phyloP scores from a whole-genome alignment of 2,888 invertebrate species.

The Drosophila acutilabella region DNA sequence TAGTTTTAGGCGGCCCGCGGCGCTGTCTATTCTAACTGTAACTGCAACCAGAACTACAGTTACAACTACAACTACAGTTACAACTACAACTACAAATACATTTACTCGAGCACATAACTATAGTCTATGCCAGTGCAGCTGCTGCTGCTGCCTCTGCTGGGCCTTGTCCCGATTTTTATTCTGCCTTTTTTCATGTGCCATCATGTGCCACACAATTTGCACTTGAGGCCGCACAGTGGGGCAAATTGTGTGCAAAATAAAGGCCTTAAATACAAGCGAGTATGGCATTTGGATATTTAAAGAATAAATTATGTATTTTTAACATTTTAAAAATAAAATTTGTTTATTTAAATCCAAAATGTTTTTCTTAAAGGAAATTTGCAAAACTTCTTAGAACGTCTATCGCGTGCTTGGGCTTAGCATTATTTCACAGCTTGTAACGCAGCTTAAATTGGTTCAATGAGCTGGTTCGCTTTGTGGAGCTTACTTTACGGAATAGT shows the following conservation, averaged over 20 bases:
- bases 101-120: background rate
- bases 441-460: too few species aligned
- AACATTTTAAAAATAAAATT: too few species aligned
- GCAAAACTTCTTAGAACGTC: too few species aligned
- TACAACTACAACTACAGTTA: too few species aligned
- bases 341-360: too few species aligned
- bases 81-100: constrained; percentile 16
- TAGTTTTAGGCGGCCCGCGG: constrained; percentile 62
- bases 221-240: constrained; percentile 51
- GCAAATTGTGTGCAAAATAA: background rate
- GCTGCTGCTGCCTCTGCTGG: constrained; percentile 25
- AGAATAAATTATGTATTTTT: too few species aligned
- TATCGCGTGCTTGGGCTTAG: too few species aligned
- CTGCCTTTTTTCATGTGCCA: constrained; percentile 39
- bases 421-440: too few species aligned
- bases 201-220: constrained; percentile 58
- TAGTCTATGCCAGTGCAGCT: constrained; percentile 16
- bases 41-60: constrained; percentile 23
- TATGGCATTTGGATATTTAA: background rate
- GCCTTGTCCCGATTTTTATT: constrained; percentile 58
- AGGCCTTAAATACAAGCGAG: background rate
- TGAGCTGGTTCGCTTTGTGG: too few species aligned
- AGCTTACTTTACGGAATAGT: too few species aligned
- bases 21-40: constrained; percentile 40
- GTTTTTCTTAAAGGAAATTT: too few species aligned